Base-by-base conservation (phyloP, 2,113 vertebrate genomes). In the Mirounga angustirostris region DNA sequence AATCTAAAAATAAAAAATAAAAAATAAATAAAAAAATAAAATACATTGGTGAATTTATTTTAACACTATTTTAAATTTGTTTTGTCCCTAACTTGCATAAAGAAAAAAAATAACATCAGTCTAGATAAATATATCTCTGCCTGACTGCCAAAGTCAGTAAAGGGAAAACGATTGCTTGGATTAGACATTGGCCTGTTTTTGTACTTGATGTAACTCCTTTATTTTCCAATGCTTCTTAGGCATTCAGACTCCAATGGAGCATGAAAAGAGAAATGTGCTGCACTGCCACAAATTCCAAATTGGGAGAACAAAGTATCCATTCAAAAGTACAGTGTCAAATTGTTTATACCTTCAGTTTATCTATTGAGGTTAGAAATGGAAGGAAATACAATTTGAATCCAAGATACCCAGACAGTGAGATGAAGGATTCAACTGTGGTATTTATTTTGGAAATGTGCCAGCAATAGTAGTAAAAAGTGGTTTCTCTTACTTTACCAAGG, bases 401-500 rank as follows among this genome's bases (percentile, higher is more conserved):
- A 97, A 91, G 81, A 59, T 56, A 97, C 6, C 28, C 94, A 93
- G 2, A 33, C 78, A 26, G 28, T 95, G 94, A 97, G 94, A 52
- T 54, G 50, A 90, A 96, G 90, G 8, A 97, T 84, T 91, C 59
- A 91, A 61, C 76, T 86, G 80, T 95, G 88, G 80, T 93, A 93
- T 95, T 97, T 4, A 95, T 80, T 96, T 73, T 97, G 91, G 87
- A 93, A 95, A 78, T 13, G 71, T 50, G 67, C 30, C 67, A 83
- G 88, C 5, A 81, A 79, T 78, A 87, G 85, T 96, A 95, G 96
- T 46, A 54, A 87, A 88, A 92, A 94, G 83, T 85, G 15, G 86
- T 91, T 94, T 97, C 97, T 98, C 99, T 99, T 99, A 99, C 99
- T 99, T 99, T 99, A 94, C 99, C 99, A 97, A 99, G 99, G 33